These are phyloP conservation scores for Penaeus japonicus DNA, from an alignment of 1,140 invertebrate species.

Conservation along the genomic window DNA sequence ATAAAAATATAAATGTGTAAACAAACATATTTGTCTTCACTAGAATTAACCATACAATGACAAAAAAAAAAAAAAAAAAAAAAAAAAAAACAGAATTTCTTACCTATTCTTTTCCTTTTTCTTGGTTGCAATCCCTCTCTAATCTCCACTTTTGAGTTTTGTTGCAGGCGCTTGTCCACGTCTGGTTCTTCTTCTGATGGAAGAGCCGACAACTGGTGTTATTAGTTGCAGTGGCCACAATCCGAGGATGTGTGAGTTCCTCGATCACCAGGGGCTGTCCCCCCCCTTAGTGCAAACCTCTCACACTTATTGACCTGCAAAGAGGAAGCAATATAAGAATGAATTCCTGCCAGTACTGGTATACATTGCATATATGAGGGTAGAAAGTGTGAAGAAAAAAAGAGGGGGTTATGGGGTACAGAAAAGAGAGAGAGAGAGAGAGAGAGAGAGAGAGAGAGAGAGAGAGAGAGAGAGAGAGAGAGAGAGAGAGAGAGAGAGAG, in stretches of 20 bases:
- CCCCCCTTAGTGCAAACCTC: conserved; percentile 27
- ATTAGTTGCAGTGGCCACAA: too few relatives aligned
- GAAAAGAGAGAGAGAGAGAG: too few relatives aligned
- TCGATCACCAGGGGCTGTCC: conserved; percentile 38
- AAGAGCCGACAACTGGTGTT: background rate
- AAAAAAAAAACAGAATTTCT: background rate
- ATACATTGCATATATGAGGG: background rate
- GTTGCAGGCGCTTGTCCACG: background rate
- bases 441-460: background rate
- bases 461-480: background rate
- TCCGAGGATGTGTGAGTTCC: conserved; percentile 6
- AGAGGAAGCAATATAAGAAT: background rate
- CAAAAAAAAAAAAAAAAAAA: background rate
- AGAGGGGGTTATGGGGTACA: too few relatives aligned
- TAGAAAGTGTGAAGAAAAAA: background rate
- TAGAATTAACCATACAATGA: too few relatives aligned
- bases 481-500: background rate
- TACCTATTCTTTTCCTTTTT: too few relatives aligned
- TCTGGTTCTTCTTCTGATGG: background rate
- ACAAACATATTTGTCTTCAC: background rate
- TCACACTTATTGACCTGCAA: conserved; percentile 19
- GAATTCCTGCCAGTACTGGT: background rate
- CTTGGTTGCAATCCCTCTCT: too few relatives aligned
- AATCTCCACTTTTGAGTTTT: background rate
- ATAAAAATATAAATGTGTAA: background rate